These are phyloP conservation scores for Conomelus anceps DNA, from an alignment of 2,888 invertebrate species.

Conservation along the genomic window DNA sequence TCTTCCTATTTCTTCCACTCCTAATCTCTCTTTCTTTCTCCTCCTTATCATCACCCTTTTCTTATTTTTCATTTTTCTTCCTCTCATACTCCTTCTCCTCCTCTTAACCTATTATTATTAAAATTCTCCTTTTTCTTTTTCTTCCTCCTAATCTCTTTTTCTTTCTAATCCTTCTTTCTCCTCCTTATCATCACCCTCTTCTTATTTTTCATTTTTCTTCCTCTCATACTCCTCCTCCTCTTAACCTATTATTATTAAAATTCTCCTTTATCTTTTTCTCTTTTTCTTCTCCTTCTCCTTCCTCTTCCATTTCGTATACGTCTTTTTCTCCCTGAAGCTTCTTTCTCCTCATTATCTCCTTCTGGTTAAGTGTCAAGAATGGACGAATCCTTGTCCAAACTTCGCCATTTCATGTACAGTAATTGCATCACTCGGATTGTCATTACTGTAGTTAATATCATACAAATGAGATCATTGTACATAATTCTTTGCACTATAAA, in stretches of 20 bases:
- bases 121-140: too few relatives aligned
- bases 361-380: too few relatives aligned
- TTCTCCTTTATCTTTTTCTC: neutral
- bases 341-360: neutral
- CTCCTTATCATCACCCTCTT: neutral
- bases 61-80: neutral
- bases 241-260: neutral
- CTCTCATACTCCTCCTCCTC: neutral
- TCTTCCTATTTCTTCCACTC: neutral
- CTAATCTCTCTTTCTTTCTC: conserved; percentile 3
- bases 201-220: neutral
- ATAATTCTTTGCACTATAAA: too few relatives aligned
- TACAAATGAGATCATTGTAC: too few relatives aligned
- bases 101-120: too few relatives aligned
- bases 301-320: neutral
- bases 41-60: neutral
- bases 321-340: neutral
- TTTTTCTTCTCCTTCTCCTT: neutral
- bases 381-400: too few relatives aligned
- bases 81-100: neutral
- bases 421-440: too few relatives aligned
- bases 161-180: neutral
- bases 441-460: too few relatives aligned
- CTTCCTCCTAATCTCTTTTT: neutral
- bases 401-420: too few relatives aligned